phyloP scores from a whole-genome alignment of 1,140 invertebrate species.

The Triops cancriformis region DNA sequence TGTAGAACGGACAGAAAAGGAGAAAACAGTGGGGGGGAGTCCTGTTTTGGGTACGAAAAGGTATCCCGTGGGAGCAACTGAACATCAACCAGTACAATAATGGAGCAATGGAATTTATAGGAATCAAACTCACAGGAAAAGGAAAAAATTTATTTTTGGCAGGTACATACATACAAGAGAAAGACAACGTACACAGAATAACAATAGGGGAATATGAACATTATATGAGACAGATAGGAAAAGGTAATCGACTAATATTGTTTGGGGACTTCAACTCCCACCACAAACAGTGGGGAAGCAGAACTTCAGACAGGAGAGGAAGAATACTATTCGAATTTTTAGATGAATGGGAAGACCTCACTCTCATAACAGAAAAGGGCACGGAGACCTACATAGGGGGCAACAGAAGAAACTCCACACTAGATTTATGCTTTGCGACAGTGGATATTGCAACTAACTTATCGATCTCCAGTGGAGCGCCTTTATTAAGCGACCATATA shows the following conservation, averaged over 20 bases:
- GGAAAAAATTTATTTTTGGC: too few relatives aligned
- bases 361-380: not conserved
- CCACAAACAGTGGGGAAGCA: not conserved
- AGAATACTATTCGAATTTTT: not conserved
- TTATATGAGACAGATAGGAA: not conserved
- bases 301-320: not conserved
- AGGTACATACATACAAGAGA: too few relatives aligned
- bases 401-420: not conserved
- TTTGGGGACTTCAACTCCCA: not conserved
- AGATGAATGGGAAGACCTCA: not conserved
- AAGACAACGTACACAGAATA: too few relatives aligned
- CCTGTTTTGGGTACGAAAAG: too few relatives aligned
- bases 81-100: too few relatives aligned
- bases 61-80: too few relatives aligned
- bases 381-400: not conserved
- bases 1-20: too few relatives aligned
- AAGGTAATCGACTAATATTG: not conserved
- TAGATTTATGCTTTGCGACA: not conserved
- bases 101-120: too few relatives aligned
- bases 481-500: not conserved
- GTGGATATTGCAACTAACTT: not conserved
- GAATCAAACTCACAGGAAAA: too few relatives aligned
- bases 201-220: not conserved
- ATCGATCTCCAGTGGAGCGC: not conserved
- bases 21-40: too few relatives aligned